phyloP scores from a whole-genome alignment of 2,888 invertebrate species.

The Chouioia cunea region DNA sequence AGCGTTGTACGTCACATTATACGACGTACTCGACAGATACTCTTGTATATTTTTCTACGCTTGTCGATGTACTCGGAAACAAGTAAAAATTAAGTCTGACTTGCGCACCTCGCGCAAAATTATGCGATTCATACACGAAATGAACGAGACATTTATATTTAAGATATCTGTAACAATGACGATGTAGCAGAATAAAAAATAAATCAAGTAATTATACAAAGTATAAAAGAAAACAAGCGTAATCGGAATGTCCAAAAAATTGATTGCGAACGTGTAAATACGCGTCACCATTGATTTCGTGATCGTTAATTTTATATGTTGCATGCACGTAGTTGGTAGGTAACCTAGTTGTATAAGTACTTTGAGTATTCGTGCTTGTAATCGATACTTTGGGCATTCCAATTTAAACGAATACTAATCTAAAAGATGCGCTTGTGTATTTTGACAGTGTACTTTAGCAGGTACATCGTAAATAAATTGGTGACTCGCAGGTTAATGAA shows the following conservation, averaged over 20 bases:
- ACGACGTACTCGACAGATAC: constrained; percentile 11
- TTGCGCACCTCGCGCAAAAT: constrained; percentile 9
- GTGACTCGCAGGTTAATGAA: constrained; percentile 39
- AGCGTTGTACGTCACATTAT: constrained; percentile 10
- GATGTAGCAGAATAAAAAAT: constrained; percentile 7
- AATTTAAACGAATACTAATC: constrained; percentile 15
- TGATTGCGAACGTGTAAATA: constrained; percentile 17
- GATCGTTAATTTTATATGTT: constrained; percentile 27
- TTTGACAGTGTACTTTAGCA: constrained; percentile 44
- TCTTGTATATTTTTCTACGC: constrained; percentile 20
- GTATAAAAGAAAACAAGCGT: background rate
- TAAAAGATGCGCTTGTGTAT: constrained; percentile 36
- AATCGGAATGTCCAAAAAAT: constrained; percentile 10
- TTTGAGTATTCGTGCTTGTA: constrained; percentile 9
- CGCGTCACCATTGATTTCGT: constrained; percentile 2
- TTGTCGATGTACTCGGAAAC: constrained; percentile 12
- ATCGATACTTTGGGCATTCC: constrained; percentile 29
- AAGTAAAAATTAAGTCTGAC: constrained; percentile 37
- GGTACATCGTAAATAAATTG: constrained; percentile 30
- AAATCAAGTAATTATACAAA: constrained; percentile 9
- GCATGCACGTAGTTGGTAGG: background rate
- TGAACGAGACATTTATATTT: background rate
- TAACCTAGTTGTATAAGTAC: constrained; percentile 3
- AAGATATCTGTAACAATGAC: background rate
- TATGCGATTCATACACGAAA: too few species aligned